Conservation (phyloP, 2,888 invertebrate species). For the Zygogramma bicolorata region DNA sequence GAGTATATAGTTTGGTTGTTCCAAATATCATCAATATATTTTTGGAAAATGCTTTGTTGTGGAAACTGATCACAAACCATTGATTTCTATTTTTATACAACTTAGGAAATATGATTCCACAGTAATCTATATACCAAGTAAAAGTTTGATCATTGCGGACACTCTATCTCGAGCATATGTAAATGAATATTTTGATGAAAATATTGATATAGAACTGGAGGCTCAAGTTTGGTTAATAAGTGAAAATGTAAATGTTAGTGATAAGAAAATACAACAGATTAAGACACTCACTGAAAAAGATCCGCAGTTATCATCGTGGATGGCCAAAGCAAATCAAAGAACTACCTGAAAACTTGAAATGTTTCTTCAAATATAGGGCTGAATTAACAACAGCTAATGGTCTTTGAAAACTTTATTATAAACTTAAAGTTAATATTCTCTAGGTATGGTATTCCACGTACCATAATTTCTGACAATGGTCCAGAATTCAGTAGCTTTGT, state of each 20-base stretch:
- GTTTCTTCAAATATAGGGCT: not conserved
- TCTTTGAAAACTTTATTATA: not conserved
- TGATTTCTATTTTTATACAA: not conserved
- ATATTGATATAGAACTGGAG: constrained; percentile 8
- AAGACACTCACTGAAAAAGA: not conserved
- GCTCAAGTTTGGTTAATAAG: not conserved
- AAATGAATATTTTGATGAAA: constrained; percentile 3
- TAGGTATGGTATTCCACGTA: not conserved
- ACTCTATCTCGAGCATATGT: not conserved
- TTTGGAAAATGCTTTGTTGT: constrained; percentile 2
- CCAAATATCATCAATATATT: constrained; percentile 22
- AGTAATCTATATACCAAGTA: not conserved
- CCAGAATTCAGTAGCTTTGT: not conserved
- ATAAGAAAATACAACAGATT: not conserved
- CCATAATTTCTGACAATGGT: not conserved
- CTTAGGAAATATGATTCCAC: not conserved
- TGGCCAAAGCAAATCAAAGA: not conserved
- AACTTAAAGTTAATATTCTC: not conserved
- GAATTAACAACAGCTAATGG: not conserved
- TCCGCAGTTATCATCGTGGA: not conserved
- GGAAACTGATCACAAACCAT: not conserved
- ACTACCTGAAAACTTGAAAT: not conserved
- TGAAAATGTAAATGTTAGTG: not conserved
- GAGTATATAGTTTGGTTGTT: not conserved
- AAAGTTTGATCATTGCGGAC: not conserved